Percentiles rank a stretch among this genome's conserved stretches.
These are phyloP conservation scores for Macrocentrus cingulum DNA, from an alignment of 1,140 invertebrate species.

Conservation along the genomic window DNA sequence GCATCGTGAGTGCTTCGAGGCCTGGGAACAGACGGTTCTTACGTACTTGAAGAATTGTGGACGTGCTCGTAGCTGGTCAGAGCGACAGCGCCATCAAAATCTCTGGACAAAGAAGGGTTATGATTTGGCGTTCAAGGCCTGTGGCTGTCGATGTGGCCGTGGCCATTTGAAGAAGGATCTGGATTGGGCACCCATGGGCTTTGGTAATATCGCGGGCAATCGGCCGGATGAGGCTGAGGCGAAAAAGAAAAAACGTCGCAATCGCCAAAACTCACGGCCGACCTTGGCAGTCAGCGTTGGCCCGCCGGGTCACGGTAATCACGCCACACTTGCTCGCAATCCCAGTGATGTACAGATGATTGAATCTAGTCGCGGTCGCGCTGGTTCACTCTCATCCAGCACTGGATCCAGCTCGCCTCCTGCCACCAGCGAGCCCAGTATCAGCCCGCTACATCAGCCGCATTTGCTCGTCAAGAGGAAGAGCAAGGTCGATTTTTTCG, in stretches of 20 bases:
- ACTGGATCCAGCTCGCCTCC: constrained; percentile 70
- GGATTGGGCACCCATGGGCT: constrained; percentile 79
- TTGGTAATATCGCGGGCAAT: constrained; percentile 55
- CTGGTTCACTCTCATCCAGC: constrained; percentile 69
- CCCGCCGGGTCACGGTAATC: constrained; percentile 41
- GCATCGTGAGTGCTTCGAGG: constrained; percentile 93
- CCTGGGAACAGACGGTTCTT: constrained; percentile 87
- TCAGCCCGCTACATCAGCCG: constrained; percentile 64
- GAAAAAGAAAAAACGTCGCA: constrained; percentile 75
- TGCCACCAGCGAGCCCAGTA: constrained; percentile 70
- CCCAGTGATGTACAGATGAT: constrained; percentile 42
- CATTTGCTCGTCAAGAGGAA: constrained; percentile 71
- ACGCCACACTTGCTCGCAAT: constrained; percentile 38
- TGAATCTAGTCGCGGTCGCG: constrained; percentile 58
- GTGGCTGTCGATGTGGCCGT: constrained; percentile 83
- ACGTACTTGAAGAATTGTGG: constrained; percentile 87
- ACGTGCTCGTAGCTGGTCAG: constrained; percentile 88
- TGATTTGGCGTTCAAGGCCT: constrained; percentile 88
- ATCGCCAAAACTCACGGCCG: constrained; percentile 66
- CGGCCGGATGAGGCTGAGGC: constrained; percentile 59
- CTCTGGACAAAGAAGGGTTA: constrained; percentile 98
- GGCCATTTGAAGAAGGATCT: constrained; percentile 93
- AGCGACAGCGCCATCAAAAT: constrained; percentile 90
- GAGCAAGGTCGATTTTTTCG: constrained; percentile 77
- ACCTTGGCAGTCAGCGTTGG: constrained; percentile 59